These are phyloP conservation scores for Sialis fuliginosa DNA, from an alignment of 2,888 invertebrate genomes.

Conservation along the genomic window DNA sequence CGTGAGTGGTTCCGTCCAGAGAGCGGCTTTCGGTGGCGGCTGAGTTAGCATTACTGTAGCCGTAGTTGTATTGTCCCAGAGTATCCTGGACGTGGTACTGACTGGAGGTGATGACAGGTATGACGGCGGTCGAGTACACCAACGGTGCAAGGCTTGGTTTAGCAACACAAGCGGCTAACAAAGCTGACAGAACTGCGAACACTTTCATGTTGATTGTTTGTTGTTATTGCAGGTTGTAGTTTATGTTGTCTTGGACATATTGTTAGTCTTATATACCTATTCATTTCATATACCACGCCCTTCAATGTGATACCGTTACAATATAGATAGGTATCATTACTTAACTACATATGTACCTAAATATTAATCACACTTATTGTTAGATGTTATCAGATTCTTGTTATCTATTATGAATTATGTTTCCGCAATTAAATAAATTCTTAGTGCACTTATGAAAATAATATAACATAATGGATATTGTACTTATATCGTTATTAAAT, in stretches of 20 bases:
- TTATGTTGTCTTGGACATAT: background rate
- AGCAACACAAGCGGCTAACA: background rate
- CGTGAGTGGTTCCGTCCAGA: constrained; percentile 37
- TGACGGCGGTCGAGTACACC: background rate
- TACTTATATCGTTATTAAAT: no score
- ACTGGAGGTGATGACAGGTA: constrained; percentile 11
- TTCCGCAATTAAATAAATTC: no score
- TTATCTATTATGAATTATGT: no score
- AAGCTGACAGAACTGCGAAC: background rate
- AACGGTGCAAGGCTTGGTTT: background rate
- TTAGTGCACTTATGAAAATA: no score
- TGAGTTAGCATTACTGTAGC: constrained; percentile 38
- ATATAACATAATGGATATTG: no score
- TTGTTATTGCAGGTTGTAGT: background rate
- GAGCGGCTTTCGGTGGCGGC: constrained; percentile 38
- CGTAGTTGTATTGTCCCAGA: constrained; percentile 41
- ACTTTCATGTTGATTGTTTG: background rate
- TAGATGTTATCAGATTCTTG: no score
- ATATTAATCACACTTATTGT: no score
- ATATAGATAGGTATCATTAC: no score
- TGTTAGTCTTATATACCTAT: no score
- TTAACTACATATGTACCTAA: no score
- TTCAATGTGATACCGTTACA: no score
- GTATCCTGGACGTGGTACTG: constrained; percentile 41
- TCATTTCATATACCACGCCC: no score